Evolutionary conservation across 2,113 vertebrate species (phyloP).

Genomic region (Balaenoptera acutorostrata): DNA sequence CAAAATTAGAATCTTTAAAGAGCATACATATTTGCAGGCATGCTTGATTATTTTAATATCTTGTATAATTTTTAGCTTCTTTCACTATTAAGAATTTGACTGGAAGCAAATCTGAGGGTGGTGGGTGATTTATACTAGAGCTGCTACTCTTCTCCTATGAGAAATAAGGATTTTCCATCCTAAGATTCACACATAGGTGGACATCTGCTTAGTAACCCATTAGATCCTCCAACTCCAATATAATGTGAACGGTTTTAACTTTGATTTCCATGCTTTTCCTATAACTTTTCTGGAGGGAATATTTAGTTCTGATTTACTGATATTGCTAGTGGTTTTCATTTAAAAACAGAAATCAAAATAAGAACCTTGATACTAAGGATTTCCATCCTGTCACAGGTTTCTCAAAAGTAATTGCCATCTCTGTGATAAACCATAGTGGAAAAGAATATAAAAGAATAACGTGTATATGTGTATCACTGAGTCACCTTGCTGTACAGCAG

Average conservation of each 20-base stretch:
- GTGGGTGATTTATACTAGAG: neutral
- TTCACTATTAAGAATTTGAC: neutral
- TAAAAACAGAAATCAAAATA: constrained; percentile 71
- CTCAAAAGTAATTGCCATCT: constrained; percentile 71
- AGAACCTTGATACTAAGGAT: constrained; percentile 66
- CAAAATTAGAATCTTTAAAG: neutral
- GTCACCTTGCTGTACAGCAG: no score
- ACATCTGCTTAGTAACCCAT: constrained; percentile 30
- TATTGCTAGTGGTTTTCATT: constrained; percentile 72
- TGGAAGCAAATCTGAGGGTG: neutral
- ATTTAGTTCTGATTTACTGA: constrained; percentile 60
- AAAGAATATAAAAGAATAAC: no score
- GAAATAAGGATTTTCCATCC: neutral
- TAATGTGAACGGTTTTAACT: neutral
- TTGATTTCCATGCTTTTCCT: constrained; percentile 69
- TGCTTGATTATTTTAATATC: neutral
- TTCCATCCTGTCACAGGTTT: constrained; percentile 70
- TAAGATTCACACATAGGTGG: constrained; percentile 5
- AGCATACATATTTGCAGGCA: neutral
- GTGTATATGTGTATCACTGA: no score
- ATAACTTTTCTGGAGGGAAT: constrained; percentile 64
- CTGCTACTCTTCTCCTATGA: neutral
- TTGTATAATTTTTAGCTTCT: neutral
- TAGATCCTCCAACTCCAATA: neutral
- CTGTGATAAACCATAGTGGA: no score